Evolutionary conservation across 92 coral and sea anemone genomes (phyloP), one percentile per base, ranked within the genome.

Genomic region (Umimayanthus chanpuru): DNA sequence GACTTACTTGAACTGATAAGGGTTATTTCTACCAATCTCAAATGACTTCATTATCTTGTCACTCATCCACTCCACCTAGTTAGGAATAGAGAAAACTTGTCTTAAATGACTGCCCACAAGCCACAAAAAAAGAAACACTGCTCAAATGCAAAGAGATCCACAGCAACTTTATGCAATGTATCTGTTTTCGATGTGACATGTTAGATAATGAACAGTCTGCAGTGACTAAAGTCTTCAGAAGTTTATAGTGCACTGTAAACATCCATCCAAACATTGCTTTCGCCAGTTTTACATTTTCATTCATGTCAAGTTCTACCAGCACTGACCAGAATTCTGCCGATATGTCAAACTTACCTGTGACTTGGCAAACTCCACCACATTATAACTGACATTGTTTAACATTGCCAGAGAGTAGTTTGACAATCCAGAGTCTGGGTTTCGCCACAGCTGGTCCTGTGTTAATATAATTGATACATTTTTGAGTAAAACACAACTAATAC

Each of bases 21-120:
- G 99, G 87, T 97, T 97, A 70, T 92, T 95, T 89, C 99, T 90
- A n/a, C 99, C 99, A 88, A 97, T 93, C 88, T 97, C 99, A 97
- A 97, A 97, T 50, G 99, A 95, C 85, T 97, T 97, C 99, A 97
- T 97, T 23, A 97, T 95, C 81, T 97, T 97, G 68, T 97, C 99
- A 88, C 99, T 97, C 99, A 97, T 97, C 99, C 99, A 97, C 78
- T 97, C 99, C 86, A 97, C 99, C 99, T 96, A 67, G 15, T 76
- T 36, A 32, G 20, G 43, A 73, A 75, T 23, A 11, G 5, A 70
- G 9, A 16, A 56, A n/a, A 53, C 23, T 18, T 32, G 41, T 25
- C 53, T 23, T 16, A 15, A 56, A 20, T 56, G 67, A 28, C 29
- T n/a, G n/a, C n/a, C n/a, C n/a, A n/a, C n/a, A n/a, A n/a, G 36